These are phyloP conservation scores for Octomys mimax DNA, from an alignment of 2,797 vertebrate species.

Conservation along the genomic window DNA sequence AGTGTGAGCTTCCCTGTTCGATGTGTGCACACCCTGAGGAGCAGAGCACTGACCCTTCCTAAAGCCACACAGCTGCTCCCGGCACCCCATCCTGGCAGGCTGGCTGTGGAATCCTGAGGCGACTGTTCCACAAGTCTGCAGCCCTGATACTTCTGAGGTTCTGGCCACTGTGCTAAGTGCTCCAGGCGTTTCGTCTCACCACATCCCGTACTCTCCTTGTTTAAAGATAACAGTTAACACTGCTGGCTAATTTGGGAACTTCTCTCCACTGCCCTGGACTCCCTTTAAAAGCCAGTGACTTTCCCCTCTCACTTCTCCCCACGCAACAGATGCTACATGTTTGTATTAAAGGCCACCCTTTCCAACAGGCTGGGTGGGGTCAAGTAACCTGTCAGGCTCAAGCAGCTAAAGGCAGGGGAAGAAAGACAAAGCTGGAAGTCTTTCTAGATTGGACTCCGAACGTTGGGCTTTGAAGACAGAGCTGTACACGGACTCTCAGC, in stretches of 20 bases:
- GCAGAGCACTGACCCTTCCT: background rate
- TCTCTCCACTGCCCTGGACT: background rate
- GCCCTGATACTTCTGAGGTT: background rate
- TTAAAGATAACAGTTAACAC: background rate
- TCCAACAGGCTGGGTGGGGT: background rate
- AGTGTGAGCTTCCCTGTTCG: background rate
- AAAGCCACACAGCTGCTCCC: background rate
- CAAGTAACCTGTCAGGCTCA: background rate
- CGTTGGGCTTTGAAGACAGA: background rate
- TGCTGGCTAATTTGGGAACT: background rate
- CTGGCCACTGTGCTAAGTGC: background rate
- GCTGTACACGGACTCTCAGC: too few species aligned
- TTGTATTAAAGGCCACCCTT: background rate
- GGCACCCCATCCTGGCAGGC: background rate
- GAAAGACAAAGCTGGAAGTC: background rate
- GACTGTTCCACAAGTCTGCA: fast-evolving
- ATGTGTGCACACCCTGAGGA: background rate
- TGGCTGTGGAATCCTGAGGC: too few species aligned
- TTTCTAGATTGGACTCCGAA: background rate
- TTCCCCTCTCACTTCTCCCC: background rate
- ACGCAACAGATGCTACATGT: background rate
- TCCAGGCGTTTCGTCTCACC: background rate
- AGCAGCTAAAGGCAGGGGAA: background rate
- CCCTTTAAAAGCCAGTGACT: background rate
- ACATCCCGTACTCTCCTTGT: background rate